Evolutionary conservation across 1,140 invertebrate genomes (phyloP).

Genomic region (Babylonia areolata): DNA sequence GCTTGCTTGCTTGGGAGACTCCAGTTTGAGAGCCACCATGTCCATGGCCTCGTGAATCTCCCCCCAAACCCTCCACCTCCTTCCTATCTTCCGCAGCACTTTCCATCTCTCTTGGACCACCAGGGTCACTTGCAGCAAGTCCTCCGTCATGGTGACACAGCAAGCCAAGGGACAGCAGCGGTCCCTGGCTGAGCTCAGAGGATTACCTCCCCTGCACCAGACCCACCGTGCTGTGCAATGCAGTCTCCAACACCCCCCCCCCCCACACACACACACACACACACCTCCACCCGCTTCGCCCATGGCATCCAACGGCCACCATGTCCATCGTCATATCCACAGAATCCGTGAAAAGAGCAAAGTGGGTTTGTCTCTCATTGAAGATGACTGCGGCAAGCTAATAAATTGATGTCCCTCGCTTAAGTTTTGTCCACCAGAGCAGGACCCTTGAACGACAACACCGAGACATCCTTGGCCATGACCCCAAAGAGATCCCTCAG

Average conservation of each 20-base stretch:
- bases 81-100: constrained; percentile 83
- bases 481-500: too few species aligned
- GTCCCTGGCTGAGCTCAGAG: neutral
- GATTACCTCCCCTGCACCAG: neutral
- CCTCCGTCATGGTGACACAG: constrained; percentile 80
- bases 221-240: neutral
- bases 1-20: constrained; percentile 98
- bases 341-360: too few species aligned
- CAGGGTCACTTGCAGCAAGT: constrained; percentile 95
- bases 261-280: too few species aligned
- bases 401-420: too few species aligned
- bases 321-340: too few species aligned
- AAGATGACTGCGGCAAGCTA: too few species aligned
- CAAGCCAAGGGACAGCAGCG: neutral
- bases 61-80: constrained; percentile 99
- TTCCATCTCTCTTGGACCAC: constrained; percentile 99
- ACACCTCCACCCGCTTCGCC: neutral
- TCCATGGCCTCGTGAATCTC: constrained; percentile 99
- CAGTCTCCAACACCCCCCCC: neutral
- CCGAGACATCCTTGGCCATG: too few species aligned
- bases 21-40: constrained; percentile 95
- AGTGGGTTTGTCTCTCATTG: too few species aligned
- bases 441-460: too few species aligned
- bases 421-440: too few species aligned
- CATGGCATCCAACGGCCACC: neutral